Conservation (phyloP, 2,888 invertebrate genomes). For the Noctua janthina region DNA sequence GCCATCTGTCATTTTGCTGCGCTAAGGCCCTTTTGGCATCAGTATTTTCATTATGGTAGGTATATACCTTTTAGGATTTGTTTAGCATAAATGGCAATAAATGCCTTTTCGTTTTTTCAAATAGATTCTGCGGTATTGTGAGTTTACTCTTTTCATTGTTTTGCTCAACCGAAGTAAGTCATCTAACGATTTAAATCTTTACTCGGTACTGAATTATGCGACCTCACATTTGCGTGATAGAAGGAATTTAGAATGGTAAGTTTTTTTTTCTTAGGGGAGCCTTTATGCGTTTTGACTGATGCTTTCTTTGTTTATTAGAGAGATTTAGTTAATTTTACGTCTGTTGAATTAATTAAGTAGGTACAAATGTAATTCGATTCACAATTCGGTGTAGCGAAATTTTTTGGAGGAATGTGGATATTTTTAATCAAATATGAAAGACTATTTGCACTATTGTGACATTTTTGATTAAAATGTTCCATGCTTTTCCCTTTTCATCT, state of each 20-base stretch:
- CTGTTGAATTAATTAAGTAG: not conserved
- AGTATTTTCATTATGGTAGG: not conserved
- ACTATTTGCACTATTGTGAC: not conserved
- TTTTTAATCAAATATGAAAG: not conserved
- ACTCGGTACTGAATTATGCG: slow-evolving; percentile 57
- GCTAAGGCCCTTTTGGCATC: not conserved
- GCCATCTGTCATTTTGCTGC: not conserved
- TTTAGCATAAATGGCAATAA: not conserved
- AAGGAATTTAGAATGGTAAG: slow-evolving; percentile 69
- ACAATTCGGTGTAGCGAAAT: not conserved
- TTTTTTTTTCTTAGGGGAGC: slow-evolving; percentile 48
- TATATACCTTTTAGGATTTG: not conserved
- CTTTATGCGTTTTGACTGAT: slow-evolving; percentile 36
- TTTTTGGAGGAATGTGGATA: not conserved
- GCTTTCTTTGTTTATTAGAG: slow-evolving; percentile 8
- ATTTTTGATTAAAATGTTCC: not conserved
- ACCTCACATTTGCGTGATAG: slow-evolving; percentile 73
- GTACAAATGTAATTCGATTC: not conserved
- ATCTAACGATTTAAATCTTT: slow-evolving; percentile 4
- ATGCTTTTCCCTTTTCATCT: not conserved
- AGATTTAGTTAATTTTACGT: slow-evolving; percentile 1
- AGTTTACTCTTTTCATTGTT: not conserved
- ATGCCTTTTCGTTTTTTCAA: not conserved
- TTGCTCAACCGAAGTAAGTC: not conserved
- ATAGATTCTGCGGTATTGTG: not conserved